Conservation (phyloP, 2,888 invertebrate species). For the Frankliniella intonsa region DNA sequence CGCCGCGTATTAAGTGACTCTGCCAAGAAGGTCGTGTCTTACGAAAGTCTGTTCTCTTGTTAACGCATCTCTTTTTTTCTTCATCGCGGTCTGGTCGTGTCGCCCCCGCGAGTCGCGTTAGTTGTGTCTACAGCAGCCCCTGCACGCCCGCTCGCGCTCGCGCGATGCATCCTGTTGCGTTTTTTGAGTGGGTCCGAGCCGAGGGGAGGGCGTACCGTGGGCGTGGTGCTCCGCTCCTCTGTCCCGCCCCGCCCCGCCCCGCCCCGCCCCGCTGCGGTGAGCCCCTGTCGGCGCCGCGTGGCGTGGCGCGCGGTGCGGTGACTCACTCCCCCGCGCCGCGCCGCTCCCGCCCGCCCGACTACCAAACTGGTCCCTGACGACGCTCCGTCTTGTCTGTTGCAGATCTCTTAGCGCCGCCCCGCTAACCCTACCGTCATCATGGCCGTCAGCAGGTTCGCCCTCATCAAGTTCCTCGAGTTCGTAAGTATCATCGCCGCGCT, state of each 20-base stretch:
- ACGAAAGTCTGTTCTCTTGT: not conserved
- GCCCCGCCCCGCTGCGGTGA: not conserved
- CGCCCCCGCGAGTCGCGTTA: not conserved
- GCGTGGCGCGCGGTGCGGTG: not conserved
- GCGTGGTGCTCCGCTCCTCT: not conserved
- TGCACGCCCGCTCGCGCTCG: not conserved
- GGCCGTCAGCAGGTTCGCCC: conserved; percentile 42
- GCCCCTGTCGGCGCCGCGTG: not conserved
- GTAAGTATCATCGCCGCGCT: conserved; percentile 39
- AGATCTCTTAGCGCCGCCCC: not conserved
- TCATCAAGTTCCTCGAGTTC: conserved; percentile 51
- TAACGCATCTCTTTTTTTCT: not conserved
- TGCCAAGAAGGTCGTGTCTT: not conserved
- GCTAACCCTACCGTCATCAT: conserved; percentile 34
- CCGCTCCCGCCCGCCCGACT: not conserved
- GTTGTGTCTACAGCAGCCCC: not conserved
- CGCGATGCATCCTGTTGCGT: not conserved
- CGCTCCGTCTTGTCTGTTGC: not conserved
- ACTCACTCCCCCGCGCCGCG: not conserved
- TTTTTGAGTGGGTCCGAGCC: not conserved
- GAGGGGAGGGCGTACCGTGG: not conserved
- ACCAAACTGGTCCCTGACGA: not conserved
- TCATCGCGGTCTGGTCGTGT: not conserved
- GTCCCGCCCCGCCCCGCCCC: not conserved
- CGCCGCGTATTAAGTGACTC: not conserved